phyloP scores from a whole-genome alignment of 2,113 vertebrate species.

The Sphyrna mokarran region DNA sequence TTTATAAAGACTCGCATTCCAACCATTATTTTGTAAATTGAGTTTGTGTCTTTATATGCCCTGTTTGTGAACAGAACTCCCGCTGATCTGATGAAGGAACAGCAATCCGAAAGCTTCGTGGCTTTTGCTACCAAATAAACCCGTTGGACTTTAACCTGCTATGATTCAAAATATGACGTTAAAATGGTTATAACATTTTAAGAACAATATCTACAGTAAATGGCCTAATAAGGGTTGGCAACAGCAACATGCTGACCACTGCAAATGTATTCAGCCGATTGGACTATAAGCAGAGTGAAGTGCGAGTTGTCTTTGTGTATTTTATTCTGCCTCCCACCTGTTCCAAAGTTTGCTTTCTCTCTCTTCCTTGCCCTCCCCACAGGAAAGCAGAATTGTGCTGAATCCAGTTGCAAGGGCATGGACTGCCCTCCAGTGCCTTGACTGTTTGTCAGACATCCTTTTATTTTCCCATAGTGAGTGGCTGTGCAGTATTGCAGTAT shows the following conservation, averaged over 20 bases:
- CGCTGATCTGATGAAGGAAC: no score
- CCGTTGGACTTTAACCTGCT: no score
- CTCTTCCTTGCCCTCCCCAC: neutral
- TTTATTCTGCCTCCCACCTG: neutral
- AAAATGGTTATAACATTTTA: neutral
- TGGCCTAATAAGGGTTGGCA: neutral
- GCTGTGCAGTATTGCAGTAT: neutral
- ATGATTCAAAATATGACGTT: neutral
- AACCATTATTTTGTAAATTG: no score
- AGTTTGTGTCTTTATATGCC: no score
- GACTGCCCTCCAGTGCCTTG: neutral
- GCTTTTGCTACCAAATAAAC: no score
- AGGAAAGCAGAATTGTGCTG: neutral
- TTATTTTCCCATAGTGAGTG: no score
- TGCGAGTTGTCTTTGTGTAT: neutral
- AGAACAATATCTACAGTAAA: neutral
- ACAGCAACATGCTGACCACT: neutral
- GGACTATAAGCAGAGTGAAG: neutral
- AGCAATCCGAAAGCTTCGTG: no score
- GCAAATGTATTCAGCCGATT: neutral
- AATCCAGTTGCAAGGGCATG: neutral
- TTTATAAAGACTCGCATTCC: no score
- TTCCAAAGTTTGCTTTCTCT: neutral
- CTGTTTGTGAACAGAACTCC: no score
- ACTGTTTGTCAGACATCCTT: neutral